Evolutionary conservation across 2,113 vertebrate genomes (phyloP), one percentile per base, ranked within the genome.

Genomic region (Heterotis niloticus): DNA sequence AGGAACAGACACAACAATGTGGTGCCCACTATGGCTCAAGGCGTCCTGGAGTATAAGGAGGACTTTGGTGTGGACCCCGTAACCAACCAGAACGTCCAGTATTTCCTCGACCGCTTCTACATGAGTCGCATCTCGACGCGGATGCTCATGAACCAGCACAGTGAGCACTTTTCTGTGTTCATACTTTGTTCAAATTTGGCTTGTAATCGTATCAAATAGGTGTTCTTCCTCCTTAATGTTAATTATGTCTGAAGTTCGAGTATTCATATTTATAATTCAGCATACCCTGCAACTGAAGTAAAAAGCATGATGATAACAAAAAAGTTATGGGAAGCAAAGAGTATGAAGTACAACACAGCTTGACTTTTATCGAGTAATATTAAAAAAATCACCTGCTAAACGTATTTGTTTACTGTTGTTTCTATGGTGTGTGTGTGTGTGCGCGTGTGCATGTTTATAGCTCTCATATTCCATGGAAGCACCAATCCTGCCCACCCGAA

Each of bases 111-210:
- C 87, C 95, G 98, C 60, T 99, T 99, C 90, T 99, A 99, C 88
- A 98, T 98, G 94, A 99, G 96, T 88, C 95, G 98, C 66, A 98
- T 99, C 91, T 99, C 98, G 12, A 98, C 94, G 0, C 94, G 98
- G 78, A 99, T 99, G 98, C 91, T 99, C 71, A 99, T 99, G 93
- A 99, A 98, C 88, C 97, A 99, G 81, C 98, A 99, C 87, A 95
- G 98, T 99, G 91, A 97, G 97, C 93, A 26, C 9, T 0, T 28
- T 28, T 5, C 16, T 28, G 18, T 23, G 18, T 62, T 60, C 23
- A 51, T 17, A 59, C 2, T 23, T 18, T 24, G 10, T 10, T 74
- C n/a, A n/a, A 17, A 52, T 51, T 28, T 10, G 23, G 12, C 20
- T n/a, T 44, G 34, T 44, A 44, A 44, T 44, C 34, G 7, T 44